Evolutionary conservation across 1,140 invertebrate species (phyloP), one percentile per base, ranked within the genome.

Genomic region (Macrostomum lignano): DNA sequence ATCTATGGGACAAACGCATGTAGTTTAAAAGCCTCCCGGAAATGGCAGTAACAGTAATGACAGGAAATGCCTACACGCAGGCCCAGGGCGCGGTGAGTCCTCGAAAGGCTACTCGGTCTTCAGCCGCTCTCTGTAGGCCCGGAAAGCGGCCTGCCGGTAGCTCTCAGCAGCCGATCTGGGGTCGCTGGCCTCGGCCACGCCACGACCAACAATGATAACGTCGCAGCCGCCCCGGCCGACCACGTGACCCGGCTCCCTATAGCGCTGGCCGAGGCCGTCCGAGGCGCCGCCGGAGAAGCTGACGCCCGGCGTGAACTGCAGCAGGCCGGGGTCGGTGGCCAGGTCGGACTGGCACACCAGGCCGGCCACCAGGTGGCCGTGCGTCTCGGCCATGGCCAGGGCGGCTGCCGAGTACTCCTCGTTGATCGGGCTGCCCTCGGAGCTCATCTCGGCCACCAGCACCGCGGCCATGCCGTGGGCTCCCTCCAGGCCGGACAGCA

Each of bases 181-280:
- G 52, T 72, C 66, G 1, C 55, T 45, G 2, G 71, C 65, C 42
- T 68, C 49, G 1, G 69, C 68, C 38, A 94, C 81, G 3, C 78
- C 82, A 42, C 84, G 62, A 3, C 86, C 86, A 1, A 93, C 81
- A 23, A 94, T 82, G 19, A 77, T 70, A 21, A 93, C 60, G 61
- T 94, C 86, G 17, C 73, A 75, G 21, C 75, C 75, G 42, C 69
- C 67, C 38, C 72, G 65, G 17, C 66, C 44, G 5, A 94, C 65
- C 9, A 78, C 75, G 33, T 66, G 60, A 41, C 71, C 65, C 2
- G 82, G 81, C 22, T 69, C 70, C 32, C 71, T 68, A 46, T 91
- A 93, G 38, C 71, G 65, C 51, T 82, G 76, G 1, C 67, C 68
- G 10, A 68, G 40, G 2, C 31, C 36, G 42, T 67, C 67, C n/a